phyloP scores from a whole-genome alignment of 2,888 invertebrate species.

The Melanargia galathea region DNA sequence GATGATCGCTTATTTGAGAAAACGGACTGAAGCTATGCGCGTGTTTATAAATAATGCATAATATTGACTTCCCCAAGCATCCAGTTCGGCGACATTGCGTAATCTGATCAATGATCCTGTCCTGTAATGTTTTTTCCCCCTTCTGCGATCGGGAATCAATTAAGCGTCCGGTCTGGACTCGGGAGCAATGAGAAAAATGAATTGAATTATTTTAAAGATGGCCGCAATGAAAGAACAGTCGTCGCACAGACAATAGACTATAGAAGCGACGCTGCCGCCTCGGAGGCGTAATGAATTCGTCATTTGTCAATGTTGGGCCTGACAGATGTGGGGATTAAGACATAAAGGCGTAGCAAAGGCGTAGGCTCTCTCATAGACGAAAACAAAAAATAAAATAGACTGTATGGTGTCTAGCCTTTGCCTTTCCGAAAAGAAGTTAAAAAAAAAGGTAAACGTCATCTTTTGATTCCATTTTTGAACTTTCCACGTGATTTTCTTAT shows the following conservation, averaged over 20 bases:
- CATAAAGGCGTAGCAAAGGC: conserved; percentile 9
- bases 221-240: conserved; percentile 54
- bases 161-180: conserved; percentile 58
- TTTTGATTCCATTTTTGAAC: not conserved
- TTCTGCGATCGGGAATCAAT: conserved; percentile 66
- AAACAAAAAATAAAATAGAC: conserved; percentile 24
- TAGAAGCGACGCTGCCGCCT: conserved; percentile 47
- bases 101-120: conserved; percentile 78
- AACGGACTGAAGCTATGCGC: conserved; percentile 47
- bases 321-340: conserved; percentile 39
- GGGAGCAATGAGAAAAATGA: conserved; percentile 56
- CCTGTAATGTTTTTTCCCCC: conserved; percentile 55
- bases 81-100: conserved; percentile 78
- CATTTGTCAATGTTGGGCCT: conserved; percentile 52
- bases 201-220: conserved; percentile 53
- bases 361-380: not conserved
- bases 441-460: conserved; percentile 11
- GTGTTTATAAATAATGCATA: conserved; percentile 71
- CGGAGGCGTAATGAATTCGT: conserved; percentile 55
- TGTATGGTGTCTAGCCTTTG: not conserved
- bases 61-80: conserved; percentile 64
- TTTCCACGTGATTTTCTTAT: too few species aligned
- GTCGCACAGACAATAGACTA: conserved; percentile 49
- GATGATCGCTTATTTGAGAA: conserved; percentile 40
- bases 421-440: not conserved